Percentiles rank a stretch among this genome's conserved stretches.
Conservation (phyloP, 2,888 invertebrate genomes). For the Tuberolachnus salignus region DNA sequence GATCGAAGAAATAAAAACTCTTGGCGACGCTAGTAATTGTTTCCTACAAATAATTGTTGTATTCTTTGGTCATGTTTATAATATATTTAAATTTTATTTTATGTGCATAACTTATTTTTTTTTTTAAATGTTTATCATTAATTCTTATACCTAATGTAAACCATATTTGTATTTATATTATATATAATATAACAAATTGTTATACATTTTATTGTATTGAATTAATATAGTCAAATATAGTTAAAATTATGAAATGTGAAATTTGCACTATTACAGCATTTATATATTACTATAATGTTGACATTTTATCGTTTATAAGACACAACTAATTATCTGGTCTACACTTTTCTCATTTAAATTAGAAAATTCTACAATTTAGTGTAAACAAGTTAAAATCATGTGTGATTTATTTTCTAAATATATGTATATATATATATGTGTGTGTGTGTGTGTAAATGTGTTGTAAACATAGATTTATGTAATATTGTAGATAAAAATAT, state of each 20-base stretch:
- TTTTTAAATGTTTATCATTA: slow-evolving; percentile 4
- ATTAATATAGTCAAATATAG: slow-evolving; percentile 15
- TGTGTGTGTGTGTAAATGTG: too few relatives aligned
- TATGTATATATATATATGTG: too few relatives aligned
- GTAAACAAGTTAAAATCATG: too few relatives aligned
- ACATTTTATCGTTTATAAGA: not conserved
- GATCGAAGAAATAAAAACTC: slow-evolving; percentile 48
- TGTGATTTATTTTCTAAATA: too few relatives aligned
- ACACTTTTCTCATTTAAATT: too few relatives aligned
- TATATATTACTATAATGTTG: too few relatives aligned
- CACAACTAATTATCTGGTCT: not conserved
- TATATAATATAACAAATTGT: slow-evolving; percentile 31
- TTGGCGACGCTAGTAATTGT: slow-evolving; percentile 46
- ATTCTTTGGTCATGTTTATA: slow-evolving; percentile 10
- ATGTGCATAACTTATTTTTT: slow-evolving; percentile 13
- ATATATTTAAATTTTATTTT: slow-evolving; percentile 22
- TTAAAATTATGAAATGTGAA: too few relatives aligned
- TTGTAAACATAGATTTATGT: too few relatives aligned
- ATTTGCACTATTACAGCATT: not conserved
- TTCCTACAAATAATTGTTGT: slow-evolving; percentile 26
- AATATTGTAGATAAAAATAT: too few relatives aligned
- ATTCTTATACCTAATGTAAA: slow-evolving; percentile 16
- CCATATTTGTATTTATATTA: slow-evolving; percentile 32
- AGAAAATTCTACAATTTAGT: too few relatives aligned
- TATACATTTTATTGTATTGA: slow-evolving; percentile 41